phyloP scores from a whole-genome alignment of 2,888 invertebrate species.

The Exephanes ischioxanthus region DNA sequence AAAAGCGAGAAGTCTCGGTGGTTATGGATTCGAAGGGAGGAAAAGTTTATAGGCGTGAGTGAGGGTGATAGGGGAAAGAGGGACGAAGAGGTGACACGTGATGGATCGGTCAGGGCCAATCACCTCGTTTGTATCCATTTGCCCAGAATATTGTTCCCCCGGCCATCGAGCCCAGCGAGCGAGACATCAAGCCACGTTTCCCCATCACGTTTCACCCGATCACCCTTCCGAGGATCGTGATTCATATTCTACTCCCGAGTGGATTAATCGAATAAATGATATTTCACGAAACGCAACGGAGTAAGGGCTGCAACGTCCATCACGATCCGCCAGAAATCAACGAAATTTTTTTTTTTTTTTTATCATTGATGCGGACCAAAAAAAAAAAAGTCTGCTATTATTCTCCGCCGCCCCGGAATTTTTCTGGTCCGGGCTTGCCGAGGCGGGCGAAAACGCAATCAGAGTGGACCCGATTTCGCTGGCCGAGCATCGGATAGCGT shows the following conservation, averaged over 20 bases:
- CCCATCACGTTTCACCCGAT: constrained; percentile 65
- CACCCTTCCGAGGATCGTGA: constrained; percentile 65
- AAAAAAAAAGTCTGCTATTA: constrained; percentile 2
- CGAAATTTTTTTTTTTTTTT: constrained; percentile 18
- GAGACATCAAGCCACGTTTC: constrained; percentile 62
- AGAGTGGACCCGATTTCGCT: constrained; percentile 1
- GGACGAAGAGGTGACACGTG: constrained; percentile 67
- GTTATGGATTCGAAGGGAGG: constrained; percentile 60
- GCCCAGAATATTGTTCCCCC: constrained; percentile 79
- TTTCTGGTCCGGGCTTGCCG: background rate
- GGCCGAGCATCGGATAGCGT: constrained; percentile 31
- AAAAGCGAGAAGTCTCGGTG: constrained; percentile 37
- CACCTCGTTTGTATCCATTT: constrained; percentile 82
- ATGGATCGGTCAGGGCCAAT: constrained; percentile 80
- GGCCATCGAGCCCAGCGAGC: constrained; percentile 64
- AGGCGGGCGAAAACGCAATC: background rate
- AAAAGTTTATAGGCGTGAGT: constrained; percentile 61
- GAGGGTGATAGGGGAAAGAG: constrained; percentile 41
- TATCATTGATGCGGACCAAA: background rate
- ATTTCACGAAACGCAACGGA: constrained; percentile 43
- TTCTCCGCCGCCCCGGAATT: background rate
- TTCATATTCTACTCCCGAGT: constrained; percentile 67
- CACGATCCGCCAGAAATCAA: constrained; percentile 36
- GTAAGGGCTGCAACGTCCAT: constrained; percentile 42
- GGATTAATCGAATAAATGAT: constrained; percentile 62